phyloP scores from a whole-genome alignment of 2,797 vertebrate genomes.

The Myotis pilosus region DNA sequence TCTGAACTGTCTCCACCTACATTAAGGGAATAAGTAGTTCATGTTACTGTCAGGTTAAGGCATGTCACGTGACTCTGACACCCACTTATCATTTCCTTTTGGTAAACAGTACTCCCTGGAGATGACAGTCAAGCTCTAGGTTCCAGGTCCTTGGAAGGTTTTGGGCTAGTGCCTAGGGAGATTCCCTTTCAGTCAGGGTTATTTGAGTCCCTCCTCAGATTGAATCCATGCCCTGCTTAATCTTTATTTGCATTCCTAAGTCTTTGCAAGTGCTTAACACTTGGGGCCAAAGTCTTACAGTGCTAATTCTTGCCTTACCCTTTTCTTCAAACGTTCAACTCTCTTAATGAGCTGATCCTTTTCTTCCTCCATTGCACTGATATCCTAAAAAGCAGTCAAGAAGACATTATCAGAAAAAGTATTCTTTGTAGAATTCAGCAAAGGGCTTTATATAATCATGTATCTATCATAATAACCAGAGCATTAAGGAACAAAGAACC shows the following conservation, averaged over 20 bases:
- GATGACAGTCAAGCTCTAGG: conserved; percentile 79
- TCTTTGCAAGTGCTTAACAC: conserved; percentile 80
- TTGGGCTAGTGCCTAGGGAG: conserved; percentile 81
- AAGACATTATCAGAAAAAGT: conserved; percentile 46
- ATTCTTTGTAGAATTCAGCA: conserved; percentile 26
- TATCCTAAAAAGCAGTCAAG: conserved; percentile 88
- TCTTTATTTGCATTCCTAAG: conserved; percentile 88
- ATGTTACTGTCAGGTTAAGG: conserved; percentile 81
- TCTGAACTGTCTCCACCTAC: conserved; percentile 98
- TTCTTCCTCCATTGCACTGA: conserved; percentile 97
- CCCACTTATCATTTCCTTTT: conserved; percentile 80
- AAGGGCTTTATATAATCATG: conserved; percentile 22
- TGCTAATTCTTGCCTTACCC: conserved; percentile 86
- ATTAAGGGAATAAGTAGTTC: conserved; percentile 82
- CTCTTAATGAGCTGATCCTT: conserved; percentile 97
- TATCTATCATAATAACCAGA: conserved; percentile 64
- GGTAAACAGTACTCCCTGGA: conserved; percentile 79
- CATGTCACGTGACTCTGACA: conserved; percentile 79
- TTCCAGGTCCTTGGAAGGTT: conserved; percentile 78
- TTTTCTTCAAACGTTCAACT: conserved; percentile 96
- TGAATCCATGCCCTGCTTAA: conserved; percentile 80
- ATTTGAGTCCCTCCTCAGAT: conserved; percentile 80
- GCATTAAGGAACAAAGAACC: conserved; percentile 46
- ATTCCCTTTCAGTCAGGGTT: conserved; percentile 82
- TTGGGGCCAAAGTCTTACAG: conserved; percentile 69